Evolutionary conservation across 2,888 invertebrate genomes (phyloP).

Genomic region (Dolichomitus sp.): DNA sequence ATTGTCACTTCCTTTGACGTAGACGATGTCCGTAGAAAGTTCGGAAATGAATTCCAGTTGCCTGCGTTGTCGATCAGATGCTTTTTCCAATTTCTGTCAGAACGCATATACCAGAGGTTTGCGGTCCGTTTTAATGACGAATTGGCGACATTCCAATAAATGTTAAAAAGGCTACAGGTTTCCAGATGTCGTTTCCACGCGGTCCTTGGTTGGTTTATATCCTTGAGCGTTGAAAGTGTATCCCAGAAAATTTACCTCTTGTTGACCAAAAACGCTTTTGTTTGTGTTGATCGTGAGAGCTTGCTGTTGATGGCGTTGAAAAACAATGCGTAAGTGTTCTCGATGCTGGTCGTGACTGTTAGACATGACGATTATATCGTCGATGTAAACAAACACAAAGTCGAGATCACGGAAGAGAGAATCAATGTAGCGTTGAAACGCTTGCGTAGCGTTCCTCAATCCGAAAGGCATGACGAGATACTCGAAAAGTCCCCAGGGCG

Average conservation of each 20-base stretch:
- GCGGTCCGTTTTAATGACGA: conserved; percentile 66
- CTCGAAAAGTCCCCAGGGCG: conserved; percentile 49
- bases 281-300: conserved; percentile 41
- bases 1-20: conserved; percentile 59
- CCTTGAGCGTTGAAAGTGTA: conserved; percentile 38
- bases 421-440: conserved; percentile 44
- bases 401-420: conserved; percentile 32
- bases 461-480: conserved; percentile 44
- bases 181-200: conserved; percentile 24
- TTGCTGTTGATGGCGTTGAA: conserved; percentile 26
- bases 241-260: conserved; percentile 36
- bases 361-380: conserved; percentile 50
- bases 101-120: conserved; percentile 67
- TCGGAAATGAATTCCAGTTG: conserved; percentile 65
- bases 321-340: conserved; percentile 31
- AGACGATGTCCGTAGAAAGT: conserved; percentile 49
- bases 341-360: conserved; percentile 31
- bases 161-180: conserved; percentile 45
- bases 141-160: conserved; percentile 55
- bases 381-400: conserved; percentile 50
- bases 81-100: conserved; percentile 47
- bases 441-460: conserved; percentile 46
- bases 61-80: conserved; percentile 53
- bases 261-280: conserved; percentile 50
- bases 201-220: no score